Evolutionary conservation across 37 sponge, comb jelly and placozoan species (phyloP), one percentile per base, ranked within the genome.

Genomic region (Halisarca cf. caerulea): DNA sequence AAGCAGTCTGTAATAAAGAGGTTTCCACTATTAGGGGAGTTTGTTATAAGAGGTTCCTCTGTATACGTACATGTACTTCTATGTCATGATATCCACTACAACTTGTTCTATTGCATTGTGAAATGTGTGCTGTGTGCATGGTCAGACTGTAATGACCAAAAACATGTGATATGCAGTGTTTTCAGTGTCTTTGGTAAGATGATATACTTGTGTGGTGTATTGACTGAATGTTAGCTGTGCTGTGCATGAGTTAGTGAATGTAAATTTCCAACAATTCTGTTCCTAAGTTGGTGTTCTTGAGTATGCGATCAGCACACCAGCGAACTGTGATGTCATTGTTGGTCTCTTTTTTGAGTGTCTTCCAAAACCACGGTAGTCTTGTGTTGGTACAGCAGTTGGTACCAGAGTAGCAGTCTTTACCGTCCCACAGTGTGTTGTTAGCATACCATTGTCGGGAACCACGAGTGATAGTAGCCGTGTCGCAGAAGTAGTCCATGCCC

Each of bases 251-350:
- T 21, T 54, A 80, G 58, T 15, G 20, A 66, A 66, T 21, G 25
- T 21, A 28, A 9, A 25, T 21, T 66, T 21, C 32, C 32, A 66
- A 11, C 27, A 11, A 14, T 21, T 66, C 20, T 11, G 11, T 14
- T 66, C 69, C 69, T n/a, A 25, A 15, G 11, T 36, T 28, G 11
- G 51, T 28, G 3, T 59, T 2, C 3, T 6, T 2, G 6, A 9
- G 60, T 9, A 3, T 27, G 2, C 25, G 3, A 27, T 27, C 60
- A 8, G 3, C 25, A 27, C 60, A 59, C 60, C 60, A 59, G 60
- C 71, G 71, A 32, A 69, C 71, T 69, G 27, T 36, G 27, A 69
- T 69, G 37, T 69, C 71, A 21, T 69, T 36, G 20, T n/a, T 34
- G 33, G 71, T 28, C 8, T 11, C 18, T 21, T 69, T 3, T 21